Evolutionary conservation across 2,888 invertebrate species (phyloP), one percentile per base, ranked within the genome.

Genomic region (Salpingus planirostris): DNA sequence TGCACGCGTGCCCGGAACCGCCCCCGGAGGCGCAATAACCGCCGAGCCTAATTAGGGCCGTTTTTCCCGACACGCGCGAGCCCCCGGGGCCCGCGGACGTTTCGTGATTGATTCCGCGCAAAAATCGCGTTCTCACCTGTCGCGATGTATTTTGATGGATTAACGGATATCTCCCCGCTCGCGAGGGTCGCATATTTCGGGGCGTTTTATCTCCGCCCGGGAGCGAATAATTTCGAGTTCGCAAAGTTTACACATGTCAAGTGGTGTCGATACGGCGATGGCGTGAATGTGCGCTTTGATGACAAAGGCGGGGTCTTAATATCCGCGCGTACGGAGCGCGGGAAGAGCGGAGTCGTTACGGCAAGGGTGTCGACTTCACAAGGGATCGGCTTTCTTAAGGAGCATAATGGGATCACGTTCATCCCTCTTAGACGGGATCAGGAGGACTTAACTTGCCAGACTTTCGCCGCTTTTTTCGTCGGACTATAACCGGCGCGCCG

Each of bases 91-190:
- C n/a, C n/a, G n/a, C n/a, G n/a, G n/a, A n/a, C n/a, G n/a, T n/a
- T n/a, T n/a, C n/a, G n/a, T n/a, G n/a, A n/a, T n/a, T n/a, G n/a
- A n/a, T n/a, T n/a, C 53, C 50, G n/a, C n/a, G n/a, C n/a, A n/a
- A n/a, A n/a, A n/a, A n/a, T n/a, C n/a, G n/a, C n/a, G n/a, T n/a
- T 53, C 52, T 53, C 54, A 43, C 6, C 11, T 35, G 38, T 73
- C 33, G 11, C 40, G 78, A 78, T 77, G n/a, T n/a, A n/a, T 69
- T 70, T 68, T 78, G 79, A 79, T 79, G 76, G 78, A 79, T 79
- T 78, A 78, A 78, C 78, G 78, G 78, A 76, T 78, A 78, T 78
- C 77, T n/a, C n/a, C n/a, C n/a, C n/a, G n/a, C n/a, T n/a, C n/a
- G n/a, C n/a, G n/a, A 78, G 77, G 74, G 74, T 73, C 72, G 71